These are phyloP conservation scores for Arnoldichthys spilopterus DNA, from an alignment of 2,797 vertebrate genomes.

Conservation along the genomic window DNA sequence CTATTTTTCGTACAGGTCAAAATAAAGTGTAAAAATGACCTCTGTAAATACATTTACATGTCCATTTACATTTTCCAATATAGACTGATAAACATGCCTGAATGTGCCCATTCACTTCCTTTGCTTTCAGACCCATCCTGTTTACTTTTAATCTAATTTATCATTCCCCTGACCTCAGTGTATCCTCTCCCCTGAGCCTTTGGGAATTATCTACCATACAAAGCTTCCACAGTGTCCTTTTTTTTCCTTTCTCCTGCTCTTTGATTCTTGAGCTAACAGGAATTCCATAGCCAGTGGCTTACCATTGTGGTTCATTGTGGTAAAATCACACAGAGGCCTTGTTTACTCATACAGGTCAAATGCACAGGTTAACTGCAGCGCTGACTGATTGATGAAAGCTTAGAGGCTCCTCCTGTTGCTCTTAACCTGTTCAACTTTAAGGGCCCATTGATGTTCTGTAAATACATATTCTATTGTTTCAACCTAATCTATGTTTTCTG, in stretches of 20 bases:
- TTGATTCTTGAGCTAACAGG: conserved; percentile 42
- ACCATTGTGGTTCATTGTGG: conserved; percentile 51
- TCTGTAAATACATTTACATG: too few species aligned
- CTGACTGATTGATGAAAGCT: conserved; percentile 72
- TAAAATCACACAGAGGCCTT: conserved; percentile 67
- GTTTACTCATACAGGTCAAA: conserved; percentile 74
- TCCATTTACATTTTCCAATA: not conserved
- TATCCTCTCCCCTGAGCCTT: conserved; percentile 3
- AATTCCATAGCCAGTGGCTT: conserved; percentile 26
- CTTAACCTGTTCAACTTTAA: conserved; percentile 11
- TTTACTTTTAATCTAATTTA: conserved; percentile 26
- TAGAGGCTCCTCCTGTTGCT: conserved; percentile 14
- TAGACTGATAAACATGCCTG: not conserved
- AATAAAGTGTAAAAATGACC: not conserved
- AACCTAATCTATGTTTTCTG: not conserved
- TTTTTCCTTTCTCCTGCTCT: conserved; percentile 24
- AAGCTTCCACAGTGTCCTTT: conserved; percentile 27
- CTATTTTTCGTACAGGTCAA: too few species aligned
- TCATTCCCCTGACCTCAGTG: not conserved
- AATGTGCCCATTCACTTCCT: not conserved
- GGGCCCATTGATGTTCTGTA: not conserved
- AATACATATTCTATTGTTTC: not conserved
- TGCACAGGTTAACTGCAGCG: conserved; percentile 58
- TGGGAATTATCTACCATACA: conserved; percentile 21
- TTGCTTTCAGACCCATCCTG: not conserved